Conservation (phyloP, 2,113 vertebrate species). For the Rhodinocichla rosea region DNA sequence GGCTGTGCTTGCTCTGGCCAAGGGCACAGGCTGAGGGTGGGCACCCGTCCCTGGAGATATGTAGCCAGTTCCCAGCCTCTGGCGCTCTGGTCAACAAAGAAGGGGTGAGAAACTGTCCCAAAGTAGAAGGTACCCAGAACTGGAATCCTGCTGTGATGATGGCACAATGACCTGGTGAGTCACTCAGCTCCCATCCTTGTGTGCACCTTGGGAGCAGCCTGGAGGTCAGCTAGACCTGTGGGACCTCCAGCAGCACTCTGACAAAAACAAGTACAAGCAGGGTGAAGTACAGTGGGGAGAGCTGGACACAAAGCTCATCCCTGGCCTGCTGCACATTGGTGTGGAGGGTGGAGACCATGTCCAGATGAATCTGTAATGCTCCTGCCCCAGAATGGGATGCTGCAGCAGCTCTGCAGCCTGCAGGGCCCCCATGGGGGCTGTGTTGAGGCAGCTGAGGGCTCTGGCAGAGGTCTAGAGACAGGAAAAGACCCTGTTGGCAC, state of each 20-base stretch:
- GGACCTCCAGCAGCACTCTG: background rate
- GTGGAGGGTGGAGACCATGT: background rate
- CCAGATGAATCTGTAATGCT: background rate
- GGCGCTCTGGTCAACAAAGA: background rate
- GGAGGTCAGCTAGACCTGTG: background rate
- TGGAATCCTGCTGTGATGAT: background rate
- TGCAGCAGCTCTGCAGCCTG: background rate
- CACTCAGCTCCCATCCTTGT: background rate
- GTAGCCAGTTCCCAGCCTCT: background rate
- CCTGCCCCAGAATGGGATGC: background rate
- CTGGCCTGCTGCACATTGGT: accelerated
- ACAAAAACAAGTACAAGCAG: background rate
- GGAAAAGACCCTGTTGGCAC: background rate
- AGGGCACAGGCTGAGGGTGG: background rate
- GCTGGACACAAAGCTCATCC: background rate
- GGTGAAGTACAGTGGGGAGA: background rate
- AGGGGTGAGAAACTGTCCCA: background rate
- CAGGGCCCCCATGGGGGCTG: background rate
- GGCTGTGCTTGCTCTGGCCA: background rate
- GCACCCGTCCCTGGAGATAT: background rate
- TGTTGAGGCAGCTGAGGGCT: background rate
- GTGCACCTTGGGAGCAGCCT: background rate
- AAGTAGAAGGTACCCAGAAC: background rate
- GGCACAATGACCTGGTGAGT: background rate
- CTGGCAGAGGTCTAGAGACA: background rate